These are phyloP conservation scores for Platerodrilus igneus DNA, from an alignment of 2,888 invertebrate genomes.

Conservation along the genomic window DNA sequence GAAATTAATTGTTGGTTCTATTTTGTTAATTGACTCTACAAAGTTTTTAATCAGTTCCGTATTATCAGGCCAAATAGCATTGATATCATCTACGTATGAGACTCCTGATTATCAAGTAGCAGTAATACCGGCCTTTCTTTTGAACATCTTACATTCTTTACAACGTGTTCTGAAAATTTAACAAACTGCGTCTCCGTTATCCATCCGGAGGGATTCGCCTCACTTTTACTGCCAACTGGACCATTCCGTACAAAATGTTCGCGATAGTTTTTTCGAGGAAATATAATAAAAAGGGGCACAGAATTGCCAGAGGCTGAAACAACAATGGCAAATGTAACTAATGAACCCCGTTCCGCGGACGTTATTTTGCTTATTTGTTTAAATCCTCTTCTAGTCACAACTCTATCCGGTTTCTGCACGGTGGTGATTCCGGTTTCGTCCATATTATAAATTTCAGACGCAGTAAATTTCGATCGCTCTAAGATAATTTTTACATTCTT, in stretches of 20 bases:
- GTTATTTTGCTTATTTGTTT: no score
- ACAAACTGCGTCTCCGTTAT: no score
- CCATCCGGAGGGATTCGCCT: neutral
- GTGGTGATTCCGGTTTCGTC: constrained; percentile 1
- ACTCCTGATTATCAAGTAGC: no score
- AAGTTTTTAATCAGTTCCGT: no score
- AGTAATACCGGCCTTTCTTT: no score
- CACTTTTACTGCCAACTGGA: constrained; percentile 2
- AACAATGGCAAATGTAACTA: constrained; percentile 1
- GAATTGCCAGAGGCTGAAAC: constrained; percentile 1
- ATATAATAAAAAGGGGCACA: neutral
- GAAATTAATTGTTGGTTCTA: no score
- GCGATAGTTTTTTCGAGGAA: constrained; percentile 1
- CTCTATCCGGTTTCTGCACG: constrained; percentile 2
- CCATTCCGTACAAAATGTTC: constrained; percentile 1
- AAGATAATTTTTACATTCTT: constrained; percentile 1
- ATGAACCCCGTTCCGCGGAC: constrained; percentile 1
- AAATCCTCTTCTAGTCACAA: neutral
- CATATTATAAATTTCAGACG: constrained; percentile 3
- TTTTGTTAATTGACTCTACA: no score
- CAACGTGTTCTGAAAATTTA: no score
- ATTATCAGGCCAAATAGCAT: no score
- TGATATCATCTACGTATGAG: no score
- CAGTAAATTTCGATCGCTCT: neutral
- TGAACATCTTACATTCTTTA: no score